Conservation (phyloP, 2,888 invertebrate species). For the Andrena fulva region DNA sequence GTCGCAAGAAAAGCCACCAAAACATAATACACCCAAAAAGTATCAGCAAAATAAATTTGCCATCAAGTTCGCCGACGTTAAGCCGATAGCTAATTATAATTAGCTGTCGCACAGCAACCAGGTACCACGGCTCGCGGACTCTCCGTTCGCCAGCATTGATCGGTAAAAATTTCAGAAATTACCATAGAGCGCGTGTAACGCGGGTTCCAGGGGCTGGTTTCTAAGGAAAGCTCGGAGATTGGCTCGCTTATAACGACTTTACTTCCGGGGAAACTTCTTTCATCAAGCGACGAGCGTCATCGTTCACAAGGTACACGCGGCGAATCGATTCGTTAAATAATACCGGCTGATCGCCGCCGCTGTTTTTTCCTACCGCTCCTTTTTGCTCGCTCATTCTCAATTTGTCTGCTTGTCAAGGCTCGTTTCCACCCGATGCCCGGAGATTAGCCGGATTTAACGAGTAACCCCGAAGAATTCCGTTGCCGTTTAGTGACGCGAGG, state of each 20-base stretch:
- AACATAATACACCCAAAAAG: no score
- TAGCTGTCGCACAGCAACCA: background rate
- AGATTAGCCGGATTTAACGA: constrained; percentile 31
- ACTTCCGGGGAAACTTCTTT: constrained; percentile 30
- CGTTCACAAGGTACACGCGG: constrained; percentile 15
- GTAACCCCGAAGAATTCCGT: constrained; percentile 15
- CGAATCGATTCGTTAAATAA: constrained; percentile 31
- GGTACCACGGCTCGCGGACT: background rate
- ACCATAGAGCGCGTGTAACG: constrained; percentile 8
- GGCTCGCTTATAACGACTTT: constrained; percentile 39
- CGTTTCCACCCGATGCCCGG: background rate
- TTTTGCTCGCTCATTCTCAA: background rate
- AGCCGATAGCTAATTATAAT: background rate
- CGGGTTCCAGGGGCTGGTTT: constrained; percentile 1
- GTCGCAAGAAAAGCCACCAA: no score
- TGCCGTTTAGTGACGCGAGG: constrained; percentile 10
- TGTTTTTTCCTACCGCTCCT: background rate
- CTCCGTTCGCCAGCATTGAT: background rate
- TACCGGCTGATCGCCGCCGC: background rate
- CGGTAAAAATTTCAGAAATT: constrained; percentile 14
- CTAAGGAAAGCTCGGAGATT: constrained; percentile 13
- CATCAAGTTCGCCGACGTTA: no score
- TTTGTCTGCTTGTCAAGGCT: constrained; percentile 4
- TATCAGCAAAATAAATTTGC: no score
- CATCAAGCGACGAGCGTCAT: constrained; percentile 19